Evolutionary conservation across 30 jellyfish, hydroid and myxozoan genomes (phyloP).

Genomic region (Chrysaora quinquecirrha): DNA sequence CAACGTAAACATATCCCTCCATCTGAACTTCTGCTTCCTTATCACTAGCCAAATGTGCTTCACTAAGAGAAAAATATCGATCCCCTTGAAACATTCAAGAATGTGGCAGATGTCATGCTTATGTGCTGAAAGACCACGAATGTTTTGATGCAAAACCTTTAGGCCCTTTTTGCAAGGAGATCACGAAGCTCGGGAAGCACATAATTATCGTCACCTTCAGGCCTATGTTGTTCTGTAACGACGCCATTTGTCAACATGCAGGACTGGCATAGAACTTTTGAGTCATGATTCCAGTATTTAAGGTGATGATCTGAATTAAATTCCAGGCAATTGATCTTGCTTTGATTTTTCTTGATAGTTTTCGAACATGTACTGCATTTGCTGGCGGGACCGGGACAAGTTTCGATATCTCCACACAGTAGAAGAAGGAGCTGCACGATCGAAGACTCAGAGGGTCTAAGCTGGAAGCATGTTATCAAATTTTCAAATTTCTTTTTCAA

Average conservation of each 20-base stretch:
- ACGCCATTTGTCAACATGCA: slow-evolving; percentile 19
- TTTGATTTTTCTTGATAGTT: slow-evolving; percentile 18
- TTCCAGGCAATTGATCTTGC: slow-evolving; percentile 25
- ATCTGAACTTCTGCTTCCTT: slow-evolving; percentile 42
- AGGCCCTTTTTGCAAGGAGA: slow-evolving; percentile 2
- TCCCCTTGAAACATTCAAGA: slow-evolving; percentile 29
- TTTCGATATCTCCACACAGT: slow-evolving; percentile 30
- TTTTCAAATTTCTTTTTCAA: too few species aligned
- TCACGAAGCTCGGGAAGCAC: slow-evolving; percentile 18
- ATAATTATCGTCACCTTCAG: neutral
- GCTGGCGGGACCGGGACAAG: slow-evolving; percentile 29
- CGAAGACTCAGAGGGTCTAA: slow-evolving; percentile 35
- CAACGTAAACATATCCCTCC: slow-evolving; percentile 27
- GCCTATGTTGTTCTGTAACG: neutral
- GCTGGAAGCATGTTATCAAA: slow-evolving; percentile 6
- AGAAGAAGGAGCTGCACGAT: slow-evolving; percentile 17
- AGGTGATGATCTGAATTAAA: slow-evolving; percentile 10
- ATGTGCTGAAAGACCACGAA: slow-evolving; percentile 28
- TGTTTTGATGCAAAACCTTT: slow-evolving; percentile 42
- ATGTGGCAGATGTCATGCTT: slow-evolving; percentile 38
- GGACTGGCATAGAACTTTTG: neutral
- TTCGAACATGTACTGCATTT: slow-evolving; percentile 22
- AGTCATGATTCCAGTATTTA: slow-evolving; percentile 19
- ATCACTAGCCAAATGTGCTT: slow-evolving; percentile 29
- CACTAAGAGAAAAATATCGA: slow-evolving; percentile 5